Evolutionary conservation across 2,888 invertebrate species (phyloP), one percentile per base, ranked within the genome.

Genomic region (Lamellibrachia satsuma): DNA sequence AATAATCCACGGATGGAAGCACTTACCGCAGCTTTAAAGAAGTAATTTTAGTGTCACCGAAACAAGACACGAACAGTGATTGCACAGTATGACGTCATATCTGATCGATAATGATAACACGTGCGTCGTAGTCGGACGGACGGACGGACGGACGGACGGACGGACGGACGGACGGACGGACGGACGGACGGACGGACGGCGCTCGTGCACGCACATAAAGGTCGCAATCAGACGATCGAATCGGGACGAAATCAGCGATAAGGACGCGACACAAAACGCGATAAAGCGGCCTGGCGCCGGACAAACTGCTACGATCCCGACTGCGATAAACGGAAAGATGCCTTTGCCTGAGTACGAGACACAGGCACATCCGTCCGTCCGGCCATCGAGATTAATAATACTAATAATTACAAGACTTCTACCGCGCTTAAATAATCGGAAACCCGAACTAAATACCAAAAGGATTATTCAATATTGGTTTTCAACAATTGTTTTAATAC

Each of bases 181-280:
- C 75, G 75, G 75, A 75, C 75, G 75, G 75, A 75, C 75, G 75
- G 75, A 75, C 75, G 75, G 75, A 75, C 75, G n/a, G 75, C 75
- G 75, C 75, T 15, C 75, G 22, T 75, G 75, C 75, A 75, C 75
- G 75, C 75, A 22, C 75, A 75, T 75, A 75, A 75, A 75, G 75
- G 75, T 15, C 75, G 75, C 75, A 75, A 75, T 75, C 75, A n/a
- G n/a, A 75, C 22, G 75, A 75, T 75, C 75, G 75, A 22, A 75
- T 75, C 75, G 75, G n/a, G 75, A 75, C 75, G 75, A n/a, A 75
- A 75, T 75, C 75, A 22, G 75, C 75, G 75, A 75, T n/a, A 75
- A 75, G 15, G 22, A n/a, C 75, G 15, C 22, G 22, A 15, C 75
- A 6, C 75, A 75, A 75, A 75, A 75, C 75, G 75, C 75, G 75